Evolutionary conservation across 2,797 vertebrate species (phyloP).

Genomic region (Sebastolobus altivelis): DNA sequence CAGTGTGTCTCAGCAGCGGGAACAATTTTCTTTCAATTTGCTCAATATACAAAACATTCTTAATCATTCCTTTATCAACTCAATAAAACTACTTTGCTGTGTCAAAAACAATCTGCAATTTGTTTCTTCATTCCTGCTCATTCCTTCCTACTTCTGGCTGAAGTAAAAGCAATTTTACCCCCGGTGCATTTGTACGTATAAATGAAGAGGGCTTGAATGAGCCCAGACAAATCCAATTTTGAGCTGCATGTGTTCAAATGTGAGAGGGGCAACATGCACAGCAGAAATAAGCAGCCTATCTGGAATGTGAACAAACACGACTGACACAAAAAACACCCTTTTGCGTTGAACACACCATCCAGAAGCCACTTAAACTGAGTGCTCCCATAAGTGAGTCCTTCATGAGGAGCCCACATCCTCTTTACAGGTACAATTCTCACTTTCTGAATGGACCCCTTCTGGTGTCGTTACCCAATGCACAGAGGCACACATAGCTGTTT

Average conservation of each 20-base stretch:
- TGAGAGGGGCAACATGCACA: slow-evolving; percentile 4
- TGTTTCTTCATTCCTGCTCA: neutral
- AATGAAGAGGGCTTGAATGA: slow-evolving; percentile 15
- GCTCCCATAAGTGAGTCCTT: slow-evolving; percentile 68
- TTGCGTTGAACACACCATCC: slow-evolving; percentile 44
- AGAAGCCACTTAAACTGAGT: slow-evolving; percentile 70
- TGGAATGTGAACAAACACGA: slow-evolving; percentile 33
- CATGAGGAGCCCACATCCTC: slow-evolving; percentile 63
- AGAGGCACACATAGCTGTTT: slow-evolving; percentile 44
- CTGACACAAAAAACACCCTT: slow-evolving; percentile 26
- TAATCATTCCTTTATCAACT: slow-evolving; percentile 1
- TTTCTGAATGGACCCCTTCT: slow-evolving; percentile 69
- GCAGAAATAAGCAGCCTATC: slow-evolving; percentile 24
- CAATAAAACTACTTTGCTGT: neutral
- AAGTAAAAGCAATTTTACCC: slow-evolving; percentile 5
- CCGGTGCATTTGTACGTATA: neutral
- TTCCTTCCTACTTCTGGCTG: neutral
- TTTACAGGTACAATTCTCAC: slow-evolving; percentile 71
- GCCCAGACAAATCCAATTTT: slow-evolving; percentile 10
- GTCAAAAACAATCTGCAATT: slow-evolving; percentile 7
- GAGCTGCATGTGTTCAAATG: slow-evolving; percentile 25
- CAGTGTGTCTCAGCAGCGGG: neutral
- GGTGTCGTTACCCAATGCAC: slow-evolving; percentile 65
- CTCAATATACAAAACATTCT: slow-evolving; percentile 10
- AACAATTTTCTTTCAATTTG: neutral